Evolutionary conservation across 2,113 vertebrate genomes (phyloP), one percentile per base, ranked within the genome.

Genomic region (Silurus glanis): DNA sequence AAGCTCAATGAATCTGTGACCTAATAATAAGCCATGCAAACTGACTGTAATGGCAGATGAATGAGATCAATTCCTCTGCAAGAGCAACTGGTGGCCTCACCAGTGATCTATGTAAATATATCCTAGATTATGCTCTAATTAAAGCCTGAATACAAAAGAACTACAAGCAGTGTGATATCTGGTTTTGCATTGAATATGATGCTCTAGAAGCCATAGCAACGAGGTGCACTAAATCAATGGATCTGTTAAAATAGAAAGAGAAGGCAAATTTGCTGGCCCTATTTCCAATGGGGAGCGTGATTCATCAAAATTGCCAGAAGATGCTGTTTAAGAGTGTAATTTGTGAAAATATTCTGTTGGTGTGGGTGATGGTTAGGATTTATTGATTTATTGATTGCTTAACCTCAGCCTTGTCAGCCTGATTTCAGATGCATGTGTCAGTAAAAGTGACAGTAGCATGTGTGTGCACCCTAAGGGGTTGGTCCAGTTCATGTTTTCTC

Each of bases 391-490:
- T n/a, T 69, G 25, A 69, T 37, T 7, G 66, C 66, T 16, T 49
- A 56, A 56, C 49, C 49, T 78, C 16, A 37, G 37, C 37, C 37
- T 9, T 37, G 25, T 37, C 25, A 59, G 25, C 16, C 16, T 19
- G 0, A 37, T 79, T 53, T 28, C 76, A 37, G n/a, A 37, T 79
- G 14, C n/a, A 79, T 19, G 25, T 59, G 55, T 79, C 55, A 80
- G 55, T 17, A 58, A 80, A 80, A 59, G 13, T 37, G n/a, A 59
- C 55, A 59, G 76, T 16, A 80, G 16, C 76, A 79, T 56, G 76
- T 9, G 17, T 80, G 75, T 56, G n/a, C 56, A 79, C 28, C 14
- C 1, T 58, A 12, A 59, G 25, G 9, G 4, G 8, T 37, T 59
- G 55, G n/a, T 56, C 75, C 7, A 28, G 25, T 17, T 59, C 76